Percentiles rank a stretch among this genome's conserved stretches.
These are phyloP conservation scores for Diaphora mendica DNA, from an alignment of 2,888 invertebrate genomes.

Conservation along the genomic window DNA sequence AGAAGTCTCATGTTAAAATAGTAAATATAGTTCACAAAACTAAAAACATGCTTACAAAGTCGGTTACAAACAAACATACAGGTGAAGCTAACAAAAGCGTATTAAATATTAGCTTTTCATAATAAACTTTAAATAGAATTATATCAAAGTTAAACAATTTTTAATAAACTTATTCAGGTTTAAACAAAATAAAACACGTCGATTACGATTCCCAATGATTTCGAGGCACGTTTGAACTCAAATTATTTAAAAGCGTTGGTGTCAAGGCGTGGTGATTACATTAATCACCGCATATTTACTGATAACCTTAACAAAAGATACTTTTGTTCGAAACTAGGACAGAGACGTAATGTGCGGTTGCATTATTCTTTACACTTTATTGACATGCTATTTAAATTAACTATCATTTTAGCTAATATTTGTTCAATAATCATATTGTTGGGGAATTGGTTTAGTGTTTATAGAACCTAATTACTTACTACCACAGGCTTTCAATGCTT, in stretches of 20 bases:
- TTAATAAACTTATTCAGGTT: not conserved
- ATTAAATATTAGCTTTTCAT: too few species aligned
- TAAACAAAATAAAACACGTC: not conserved
- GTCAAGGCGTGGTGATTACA: conserved; percentile 44
- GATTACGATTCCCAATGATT: conserved; percentile 1
- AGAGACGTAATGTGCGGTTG: conserved; percentile 29
- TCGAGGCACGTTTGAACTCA: conserved; percentile 18
- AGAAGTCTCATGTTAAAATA: too few species aligned
- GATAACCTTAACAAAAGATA: conserved; percentile 40
- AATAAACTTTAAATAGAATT: not conserved
- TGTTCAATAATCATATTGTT: not conserved
- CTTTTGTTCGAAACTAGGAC: conserved; percentile 45
- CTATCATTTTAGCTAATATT: conserved; percentile 9
- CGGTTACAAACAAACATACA: too few species aligned
- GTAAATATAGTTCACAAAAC: too few species aligned
- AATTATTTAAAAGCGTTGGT: conserved; percentile 32
- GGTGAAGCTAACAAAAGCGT: too few species aligned
- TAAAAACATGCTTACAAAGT: too few species aligned
- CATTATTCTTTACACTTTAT: conserved; percentile 21
- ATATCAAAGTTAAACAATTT: not conserved
- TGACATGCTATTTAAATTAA: conserved; percentile 17
- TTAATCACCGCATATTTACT: conserved; percentile 39
- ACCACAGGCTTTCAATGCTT: not conserved
- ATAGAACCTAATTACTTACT: not conserved
- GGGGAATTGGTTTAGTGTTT: not conserved